Percentiles rank a stretch among this genome's conserved stretches.
phyloP scores from a whole-genome alignment of 2,888 invertebrate species.

The Lasioglossum lativentre region DNA sequence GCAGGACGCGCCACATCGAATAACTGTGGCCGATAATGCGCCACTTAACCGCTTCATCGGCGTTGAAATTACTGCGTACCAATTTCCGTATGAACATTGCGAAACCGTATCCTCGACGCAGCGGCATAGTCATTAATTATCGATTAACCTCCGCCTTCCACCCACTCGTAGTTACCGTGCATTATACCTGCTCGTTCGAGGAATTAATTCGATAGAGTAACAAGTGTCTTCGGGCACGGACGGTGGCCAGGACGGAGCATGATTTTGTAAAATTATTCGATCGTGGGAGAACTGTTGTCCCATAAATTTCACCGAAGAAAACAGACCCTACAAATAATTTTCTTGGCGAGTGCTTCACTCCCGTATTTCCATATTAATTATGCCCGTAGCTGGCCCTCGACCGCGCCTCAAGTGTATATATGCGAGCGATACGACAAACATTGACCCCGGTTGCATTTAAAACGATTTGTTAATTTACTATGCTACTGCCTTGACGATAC shows the following conservation, averaged over 20 bases:
- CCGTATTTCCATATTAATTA: not conserved
- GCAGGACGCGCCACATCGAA: conserved; percentile 28
- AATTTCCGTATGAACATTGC: conserved; percentile 40
- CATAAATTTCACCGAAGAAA: not conserved
- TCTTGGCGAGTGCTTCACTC: not conserved
- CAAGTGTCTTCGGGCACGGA: conserved; percentile 12
- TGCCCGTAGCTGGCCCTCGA: not conserved
- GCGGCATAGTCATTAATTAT: conserved; percentile 22
- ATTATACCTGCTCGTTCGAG: conserved; percentile 7
- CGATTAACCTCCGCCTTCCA: not conserved
- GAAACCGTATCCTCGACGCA: conserved; percentile 30
- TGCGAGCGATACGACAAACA: not conserved
- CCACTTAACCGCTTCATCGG: conserved; percentile 22
- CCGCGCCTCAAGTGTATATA: conserved; percentile 6
- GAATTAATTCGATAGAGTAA: conserved; percentile 10
- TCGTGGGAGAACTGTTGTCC: not conserved
- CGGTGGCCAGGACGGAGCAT: not conserved
- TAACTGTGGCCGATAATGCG: conserved; percentile 21
- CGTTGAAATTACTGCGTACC: conserved; percentile 32
- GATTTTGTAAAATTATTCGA: not conserved
- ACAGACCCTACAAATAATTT: not conserved
- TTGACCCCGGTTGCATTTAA: conserved; percentile 6
- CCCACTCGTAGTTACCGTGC: conserved; percentile 2
- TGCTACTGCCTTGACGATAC: conserved; percentile 42
- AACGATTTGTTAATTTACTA: conserved; percentile 1